Evolutionary conservation across 1,140 invertebrate species (phyloP), one percentile per base, ranked within the genome.

Genomic region (Macrosteles quadrilineatus): DNA sequence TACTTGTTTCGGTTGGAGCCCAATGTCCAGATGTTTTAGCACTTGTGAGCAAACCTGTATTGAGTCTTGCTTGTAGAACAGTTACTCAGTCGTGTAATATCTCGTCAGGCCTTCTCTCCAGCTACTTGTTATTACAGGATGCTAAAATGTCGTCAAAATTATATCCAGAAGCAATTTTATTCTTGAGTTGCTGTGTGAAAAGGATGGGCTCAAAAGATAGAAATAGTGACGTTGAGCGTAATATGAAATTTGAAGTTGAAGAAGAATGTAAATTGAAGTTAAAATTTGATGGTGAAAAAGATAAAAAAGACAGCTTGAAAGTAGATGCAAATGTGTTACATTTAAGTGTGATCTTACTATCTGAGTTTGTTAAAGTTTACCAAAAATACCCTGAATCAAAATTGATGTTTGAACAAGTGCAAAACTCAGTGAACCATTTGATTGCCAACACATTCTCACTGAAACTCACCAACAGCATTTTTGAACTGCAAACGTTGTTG

Each of bases 401-500:
- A 53, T 1, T 71, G 1, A 36, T 66, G 29, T 59, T 66, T 36
- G 14, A 14, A 36, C 4, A 36, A 36, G 32, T 36, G 4, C 4
- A 4, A 36, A 36, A 4, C 89, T 50, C 82, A 36, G 32, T 36
- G 4, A 36, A 14, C 4, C 4, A 36, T 36, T 6, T 36, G 14
- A 14, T 85, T 19, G 76, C 85, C 1, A 80, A 86, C 2, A 82
- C 84, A 17, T 93, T 91, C 81, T 91, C 92, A 0, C 73, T 80
- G 69, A 79, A 79, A 70, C 81, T 90, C 2, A 80, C 76, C 57
- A 79, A 85, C 65, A 76, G 80, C 40, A 78, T 87, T 12, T 75
- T 82, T 23, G 74, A 78, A 27, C 71, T 88, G 1, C 32, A 79
- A 14, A 73, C 80, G 63, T 78, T 82, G 71, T 83, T 90, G 69